Percentiles rank a stretch among this genome's conserved stretches.
phyloP scores from a whole-genome alignment of 2,113 vertebrate genomes.

The Pituophis catenifer region DNA sequence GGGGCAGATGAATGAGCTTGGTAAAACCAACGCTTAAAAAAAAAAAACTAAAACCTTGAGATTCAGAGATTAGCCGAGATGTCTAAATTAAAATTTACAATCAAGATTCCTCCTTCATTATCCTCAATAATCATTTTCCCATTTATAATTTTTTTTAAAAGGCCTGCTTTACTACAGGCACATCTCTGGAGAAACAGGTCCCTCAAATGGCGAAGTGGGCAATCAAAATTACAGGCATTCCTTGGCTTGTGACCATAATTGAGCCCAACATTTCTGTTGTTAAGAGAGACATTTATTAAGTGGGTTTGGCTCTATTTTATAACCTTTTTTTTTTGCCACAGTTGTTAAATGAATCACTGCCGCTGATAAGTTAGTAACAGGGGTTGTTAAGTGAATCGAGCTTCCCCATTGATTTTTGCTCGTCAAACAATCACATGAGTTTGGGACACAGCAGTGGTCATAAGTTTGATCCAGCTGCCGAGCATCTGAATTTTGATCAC shows the following conservation, averaged over 20 bases:
- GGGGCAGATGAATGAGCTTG: slow-evolving; percentile 9
- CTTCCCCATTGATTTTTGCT: neutral
- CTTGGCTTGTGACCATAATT: neutral
- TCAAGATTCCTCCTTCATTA: neutral
- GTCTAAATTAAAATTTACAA: slow-evolving; percentile 29
- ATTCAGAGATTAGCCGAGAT: slow-evolving; percentile 11
- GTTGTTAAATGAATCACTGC: neutral
- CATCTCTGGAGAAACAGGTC: neutral
- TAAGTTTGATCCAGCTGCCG: neutral
- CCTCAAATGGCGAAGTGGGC: neutral
- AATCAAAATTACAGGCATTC: neutral
- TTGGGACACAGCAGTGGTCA: neutral
- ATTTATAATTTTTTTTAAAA: neutral
- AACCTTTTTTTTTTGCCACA: too few species aligned
- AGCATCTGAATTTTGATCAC: neutral
- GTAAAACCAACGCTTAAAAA: slow-evolving; percentile 11
- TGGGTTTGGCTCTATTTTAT: neutral
- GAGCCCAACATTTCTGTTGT: neutral
- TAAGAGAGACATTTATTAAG: neutral
- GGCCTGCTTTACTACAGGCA: neutral
- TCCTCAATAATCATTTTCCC: neutral
- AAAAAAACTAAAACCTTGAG: neutral
- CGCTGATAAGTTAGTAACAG: neutral
- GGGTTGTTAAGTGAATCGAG: neutral
- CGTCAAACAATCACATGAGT: neutral